phyloP scores from a whole-genome alignment of 2,113 vertebrate genomes.

The Tympanuchus pallidicinctus region DNA sequence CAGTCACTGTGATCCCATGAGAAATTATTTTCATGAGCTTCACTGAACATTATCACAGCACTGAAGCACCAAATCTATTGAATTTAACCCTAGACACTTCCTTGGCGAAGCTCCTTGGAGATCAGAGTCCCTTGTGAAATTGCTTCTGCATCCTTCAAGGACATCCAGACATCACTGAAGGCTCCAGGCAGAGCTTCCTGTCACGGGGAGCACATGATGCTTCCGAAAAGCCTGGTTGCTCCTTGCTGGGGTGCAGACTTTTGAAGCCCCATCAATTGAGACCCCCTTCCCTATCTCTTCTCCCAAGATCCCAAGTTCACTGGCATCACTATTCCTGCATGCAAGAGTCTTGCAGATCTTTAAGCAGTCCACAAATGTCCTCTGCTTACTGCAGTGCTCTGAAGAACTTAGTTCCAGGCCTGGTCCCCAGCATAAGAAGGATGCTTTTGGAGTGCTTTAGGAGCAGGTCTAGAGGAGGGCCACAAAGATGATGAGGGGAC shows the following conservation, averaged over 20 bases:
- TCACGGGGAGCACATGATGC: background rate
- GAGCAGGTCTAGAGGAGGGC: too few species aligned
- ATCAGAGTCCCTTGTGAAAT: background rate
- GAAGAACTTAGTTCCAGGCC: too few species aligned
- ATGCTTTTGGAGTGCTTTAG: too few species aligned
- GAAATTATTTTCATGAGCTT: constrained; percentile 5
- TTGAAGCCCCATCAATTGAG: background rate
- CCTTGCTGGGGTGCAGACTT: fast-evolving
- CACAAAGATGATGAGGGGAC: too few species aligned
- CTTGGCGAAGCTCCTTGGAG: background rate
- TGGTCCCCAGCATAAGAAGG: too few species aligned
- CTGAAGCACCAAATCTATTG: background rate
- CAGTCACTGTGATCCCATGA: background rate
- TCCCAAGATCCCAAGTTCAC: background rate
- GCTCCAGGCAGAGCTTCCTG: background rate
- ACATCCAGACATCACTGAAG: fast-evolving
- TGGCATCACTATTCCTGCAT: background rate
- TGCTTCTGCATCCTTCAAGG: background rate
- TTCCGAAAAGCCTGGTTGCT: fast-evolving
- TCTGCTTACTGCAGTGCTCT: too few species aligned
- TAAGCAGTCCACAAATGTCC: background rate
- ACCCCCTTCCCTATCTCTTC: background rate
- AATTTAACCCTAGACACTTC: background rate
- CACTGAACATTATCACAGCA: background rate
- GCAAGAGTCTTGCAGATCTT: background rate